Percentiles rank a stretch among this genome's conserved stretches.
Evolutionary conservation across 2,797 vertebrate genomes (phyloP).

Genomic region (Notolabrus celidotus): DNA sequence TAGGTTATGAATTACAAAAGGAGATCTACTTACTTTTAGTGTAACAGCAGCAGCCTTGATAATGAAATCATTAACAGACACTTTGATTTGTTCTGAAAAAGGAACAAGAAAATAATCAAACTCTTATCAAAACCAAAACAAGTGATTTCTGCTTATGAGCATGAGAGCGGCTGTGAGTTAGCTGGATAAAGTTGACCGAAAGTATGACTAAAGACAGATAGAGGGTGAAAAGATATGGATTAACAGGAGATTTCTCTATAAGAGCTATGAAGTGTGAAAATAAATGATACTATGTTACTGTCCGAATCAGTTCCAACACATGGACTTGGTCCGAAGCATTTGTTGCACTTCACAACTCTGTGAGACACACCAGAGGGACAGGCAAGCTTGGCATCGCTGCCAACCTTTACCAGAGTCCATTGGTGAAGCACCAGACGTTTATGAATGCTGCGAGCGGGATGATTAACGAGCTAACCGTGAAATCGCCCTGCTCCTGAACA

Average conservation of each 20-base stretch:
- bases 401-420: conserved; percentile 54
- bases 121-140: background rate
- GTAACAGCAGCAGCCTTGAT: conserved; percentile 95
- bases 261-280: background rate
- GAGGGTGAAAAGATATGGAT: no score
- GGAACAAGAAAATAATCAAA: conserved; percentile 63
- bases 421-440: conserved; percentile 69
- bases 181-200: background rate
- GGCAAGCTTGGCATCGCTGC: conserved; percentile 35
- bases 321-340: conserved; percentile 4
- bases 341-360: conserved; percentile 2
- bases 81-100: conserved; percentile 93
- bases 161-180: background rate
- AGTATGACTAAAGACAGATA: background rate
- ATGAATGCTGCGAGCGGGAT: conserved; percentile 70
- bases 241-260: background rate
- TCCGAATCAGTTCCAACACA: conserved; percentile 17
- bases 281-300: background rate
- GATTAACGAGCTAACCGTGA: conserved; percentile 81
- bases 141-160: background rate
- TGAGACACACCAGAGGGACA: conserved; percentile 28
- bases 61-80: conserved; percentile 98
- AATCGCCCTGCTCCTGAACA: conserved; percentile 76
- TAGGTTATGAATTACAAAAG: background rate
- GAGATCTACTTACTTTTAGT: conserved; percentile 90